Evolutionary conservation across 2,113 vertebrate species (phyloP).

Genomic region (Pungitius pungitius): DNA sequence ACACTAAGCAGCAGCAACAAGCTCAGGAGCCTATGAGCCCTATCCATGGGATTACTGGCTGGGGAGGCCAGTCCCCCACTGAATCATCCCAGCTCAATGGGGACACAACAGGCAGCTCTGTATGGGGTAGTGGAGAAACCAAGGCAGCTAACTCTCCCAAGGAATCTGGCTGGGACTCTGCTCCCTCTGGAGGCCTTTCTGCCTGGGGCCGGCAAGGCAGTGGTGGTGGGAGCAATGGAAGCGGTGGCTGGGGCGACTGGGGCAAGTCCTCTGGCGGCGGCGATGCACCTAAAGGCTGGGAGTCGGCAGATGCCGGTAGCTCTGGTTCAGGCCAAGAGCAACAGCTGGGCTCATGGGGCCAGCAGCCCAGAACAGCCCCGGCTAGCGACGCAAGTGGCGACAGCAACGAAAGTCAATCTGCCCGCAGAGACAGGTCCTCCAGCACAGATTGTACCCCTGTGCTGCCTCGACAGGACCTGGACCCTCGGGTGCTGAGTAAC

Average conservation of each 20-base stretch:
- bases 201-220: constrained; percentile 87
- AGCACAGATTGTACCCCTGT: constrained; percentile 80
- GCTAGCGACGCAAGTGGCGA: constrained; percentile 91
- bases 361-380: constrained; percentile 81
- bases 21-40: constrained; percentile 85
- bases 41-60: constrained; percentile 92
- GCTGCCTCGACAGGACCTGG: constrained; percentile 92
- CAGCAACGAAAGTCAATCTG: constrained; percentile 82
- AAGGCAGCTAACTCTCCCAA: constrained; percentile 78
- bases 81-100: constrained; percentile 82
- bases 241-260: constrained; percentile 87
- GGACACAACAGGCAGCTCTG: constrained; percentile 83
- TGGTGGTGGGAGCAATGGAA: constrained; percentile 83
- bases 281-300: constrained; percentile 90
- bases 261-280: constrained; percentile 75
- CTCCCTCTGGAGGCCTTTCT: constrained; percentile 85
- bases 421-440: constrained; percentile 81
- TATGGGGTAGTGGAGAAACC: constrained; percentile 90
- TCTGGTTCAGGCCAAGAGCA: constrained; percentile 76
- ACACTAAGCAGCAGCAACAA: constrained; percentile 85
- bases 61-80: constrained; percentile 93
- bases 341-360: constrained; percentile 85
- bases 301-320: constrained; percentile 73
- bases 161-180: constrained; percentile 88
- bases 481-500: constrained; percentile 96